Conservation (phyloP, 2,888 invertebrate genomes). For the Sipha maydis region DNA sequence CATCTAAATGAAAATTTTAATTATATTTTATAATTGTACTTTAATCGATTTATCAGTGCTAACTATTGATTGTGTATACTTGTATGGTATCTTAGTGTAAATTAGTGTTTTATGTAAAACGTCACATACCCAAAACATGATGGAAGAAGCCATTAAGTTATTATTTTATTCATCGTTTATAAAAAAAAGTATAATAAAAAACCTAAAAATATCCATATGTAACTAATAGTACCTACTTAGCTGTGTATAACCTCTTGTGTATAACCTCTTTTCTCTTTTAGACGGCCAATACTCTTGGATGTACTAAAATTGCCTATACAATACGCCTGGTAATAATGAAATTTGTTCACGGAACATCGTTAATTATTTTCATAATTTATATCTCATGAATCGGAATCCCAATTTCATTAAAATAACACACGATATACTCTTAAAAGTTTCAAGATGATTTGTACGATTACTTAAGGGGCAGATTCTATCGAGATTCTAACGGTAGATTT, state of each 20-base stretch:
- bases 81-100: background rate
- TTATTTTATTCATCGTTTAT: background rate
- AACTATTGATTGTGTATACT: background rate
- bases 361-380: background rate
- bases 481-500: background rate
- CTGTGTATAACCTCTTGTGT: no score
- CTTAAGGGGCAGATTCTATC: background rate
- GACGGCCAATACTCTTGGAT: background rate
- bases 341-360: no score
- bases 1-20: no score
- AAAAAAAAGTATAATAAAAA: no score
- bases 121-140: background rate
- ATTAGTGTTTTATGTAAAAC: background rate
- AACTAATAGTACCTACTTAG: no score
- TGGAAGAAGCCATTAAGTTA: background rate
- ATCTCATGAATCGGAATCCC: background rate
- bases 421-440: background rate
- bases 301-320: slow-evolving; percentile 32
- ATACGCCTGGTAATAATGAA: background rate
- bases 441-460: background rate
- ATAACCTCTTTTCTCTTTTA: no score
- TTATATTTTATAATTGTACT: no score
- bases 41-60: no score
- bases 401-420: background rate
- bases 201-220: background rate